A percentile compares a stretch with the other conserved stretches of the same genome.
These are phyloP conservation scores for Netelia fuscicornis DNA, from an alignment of 2,888 invertebrate species.

Conservation along the genomic window DNA sequence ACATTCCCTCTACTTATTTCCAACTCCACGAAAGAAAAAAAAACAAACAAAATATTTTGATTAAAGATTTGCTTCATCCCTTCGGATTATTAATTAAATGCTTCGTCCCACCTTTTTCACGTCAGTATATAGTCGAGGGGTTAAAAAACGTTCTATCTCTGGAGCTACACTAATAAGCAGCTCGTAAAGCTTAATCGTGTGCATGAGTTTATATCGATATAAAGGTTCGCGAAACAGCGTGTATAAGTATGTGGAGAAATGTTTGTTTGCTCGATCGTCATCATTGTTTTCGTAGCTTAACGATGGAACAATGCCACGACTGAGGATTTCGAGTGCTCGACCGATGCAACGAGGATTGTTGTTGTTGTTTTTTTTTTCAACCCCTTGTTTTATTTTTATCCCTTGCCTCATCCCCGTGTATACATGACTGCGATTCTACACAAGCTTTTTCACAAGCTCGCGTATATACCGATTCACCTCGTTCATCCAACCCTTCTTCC, in stretches of 20 bases:
- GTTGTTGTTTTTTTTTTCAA: constrained; percentile 26
- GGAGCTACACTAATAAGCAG: background rate
- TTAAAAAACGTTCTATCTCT: too few species aligned
- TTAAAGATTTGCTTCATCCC: too few species aligned
- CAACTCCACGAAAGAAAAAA: too few species aligned
- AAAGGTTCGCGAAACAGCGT: background rate
- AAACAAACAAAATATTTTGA: too few species aligned
- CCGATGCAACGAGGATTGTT: constrained; percentile 16
- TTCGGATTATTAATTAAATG: too few species aligned
- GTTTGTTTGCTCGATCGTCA: constrained; percentile 63
- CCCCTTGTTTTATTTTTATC: constrained; percentile 12
- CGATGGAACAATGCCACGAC: constrained; percentile 62
- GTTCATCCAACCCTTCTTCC: constrained; percentile 32
- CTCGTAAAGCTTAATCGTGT: background rate
- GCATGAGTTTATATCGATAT: constrained; percentile 22
- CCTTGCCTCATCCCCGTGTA: constrained; percentile 8
- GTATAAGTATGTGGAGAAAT: constrained; percentile 20
- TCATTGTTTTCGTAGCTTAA: constrained; percentile 67
- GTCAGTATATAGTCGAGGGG: too few species aligned
- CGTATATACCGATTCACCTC: constrained; percentile 39
- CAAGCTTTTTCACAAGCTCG: constrained; percentile 39
- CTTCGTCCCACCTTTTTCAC: too few species aligned
- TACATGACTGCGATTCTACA: constrained; percentile 46
- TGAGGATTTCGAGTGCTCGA: constrained; percentile 54
- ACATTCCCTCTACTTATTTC: too few species aligned